Evolutionary conservation across 2,888 invertebrate genomes (phyloP).

Genomic region (Cyrtodaria siliqua): DNA sequence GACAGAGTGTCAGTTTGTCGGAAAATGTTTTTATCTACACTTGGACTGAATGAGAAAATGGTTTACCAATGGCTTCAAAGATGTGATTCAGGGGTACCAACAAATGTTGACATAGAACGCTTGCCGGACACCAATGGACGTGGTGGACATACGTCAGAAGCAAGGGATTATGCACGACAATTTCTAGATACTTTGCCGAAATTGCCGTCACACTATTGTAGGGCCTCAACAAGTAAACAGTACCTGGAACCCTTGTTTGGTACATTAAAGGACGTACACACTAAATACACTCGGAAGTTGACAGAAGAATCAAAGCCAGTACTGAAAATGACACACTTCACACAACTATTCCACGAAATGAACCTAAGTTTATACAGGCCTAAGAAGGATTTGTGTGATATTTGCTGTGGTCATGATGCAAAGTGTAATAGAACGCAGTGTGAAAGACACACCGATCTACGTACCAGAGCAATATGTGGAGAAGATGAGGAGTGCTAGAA

Average conservation of each 20-base stretch:
- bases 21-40: conserved; percentile 6
- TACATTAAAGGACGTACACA: not conserved
- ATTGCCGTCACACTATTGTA: conserved; percentile 48
- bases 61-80: conserved; percentile 10
- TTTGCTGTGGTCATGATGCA: conserved; percentile 3
- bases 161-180: not conserved
- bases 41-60: conserved; percentile 9
- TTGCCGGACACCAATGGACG: too few relatives aligned
- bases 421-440: too few relatives aligned
- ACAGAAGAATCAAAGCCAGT: not conserved
- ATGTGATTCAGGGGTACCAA: too few relatives aligned
- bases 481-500: too few relatives aligned
- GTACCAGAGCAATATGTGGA: too few relatives aligned
- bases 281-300: not conserved
- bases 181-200: conserved; percentile 15
- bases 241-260: conserved; percentile 24
- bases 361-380: not conserved
- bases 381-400: conserved; percentile 1
- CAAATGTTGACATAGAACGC: too few relatives aligned
- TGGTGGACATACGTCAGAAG: too few relatives aligned
- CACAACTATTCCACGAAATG: not conserved
- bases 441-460: too few relatives aligned
- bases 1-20: not conserved
- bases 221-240: conserved; percentile 23
- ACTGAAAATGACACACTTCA: not conserved